Evolutionary conservation across 92 coral and sea anemone genomes (phyloP), one percentile per base, ranked within the genome.

Genomic region (Paragorgia papillata): DNA sequence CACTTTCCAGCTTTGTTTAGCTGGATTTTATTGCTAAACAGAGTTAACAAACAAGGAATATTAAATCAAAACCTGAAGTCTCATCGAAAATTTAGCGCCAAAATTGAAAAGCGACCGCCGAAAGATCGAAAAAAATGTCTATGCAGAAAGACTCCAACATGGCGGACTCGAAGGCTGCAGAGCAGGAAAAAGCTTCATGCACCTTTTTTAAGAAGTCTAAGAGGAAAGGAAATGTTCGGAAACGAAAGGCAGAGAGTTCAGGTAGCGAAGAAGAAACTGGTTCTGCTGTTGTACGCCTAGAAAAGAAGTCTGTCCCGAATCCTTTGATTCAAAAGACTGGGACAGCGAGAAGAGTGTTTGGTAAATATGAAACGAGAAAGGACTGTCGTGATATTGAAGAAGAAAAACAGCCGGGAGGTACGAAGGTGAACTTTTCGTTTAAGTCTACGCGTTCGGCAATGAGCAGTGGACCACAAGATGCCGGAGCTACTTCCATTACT

Each of bases 381-480:
- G 55, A 31, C 54, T 39, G 53, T 73, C 62, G 58, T 59, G 82
- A 54, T 21, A 59, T 19, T 40, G 26, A 19, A 9, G 61, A 46
- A 69, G 76, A 69, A 63, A 83, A 79, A n/a, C n/a, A n/a, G n/a
- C n/a, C n/a, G 27, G 75, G 75, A 25, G 25, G 18, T 27, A 57
- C 28, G 10, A n/a, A n/a, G 7, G 77, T 91, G 7, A 85, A 89
- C 50, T 88, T 91, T n/a, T 86, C 87, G 6, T 94, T 86, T 43
- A 89, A 94, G 79, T 94, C 98, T 13, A 91, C 97, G 0, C 92
- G 98, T 20, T 94, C 97, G 57, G 98, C 92, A 15, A 94, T 91
- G 98, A 87, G 95, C 48, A 76, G 89, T 33, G 98, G 97, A 19
- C 98, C 98, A 7, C 86, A 86, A 24, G 98, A 94, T 79, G 86